These are phyloP conservation scores for Macrotrachela quadricornifera DNA, from an alignment of 1,140 invertebrate genomes.

Conservation along the genomic window DNA sequence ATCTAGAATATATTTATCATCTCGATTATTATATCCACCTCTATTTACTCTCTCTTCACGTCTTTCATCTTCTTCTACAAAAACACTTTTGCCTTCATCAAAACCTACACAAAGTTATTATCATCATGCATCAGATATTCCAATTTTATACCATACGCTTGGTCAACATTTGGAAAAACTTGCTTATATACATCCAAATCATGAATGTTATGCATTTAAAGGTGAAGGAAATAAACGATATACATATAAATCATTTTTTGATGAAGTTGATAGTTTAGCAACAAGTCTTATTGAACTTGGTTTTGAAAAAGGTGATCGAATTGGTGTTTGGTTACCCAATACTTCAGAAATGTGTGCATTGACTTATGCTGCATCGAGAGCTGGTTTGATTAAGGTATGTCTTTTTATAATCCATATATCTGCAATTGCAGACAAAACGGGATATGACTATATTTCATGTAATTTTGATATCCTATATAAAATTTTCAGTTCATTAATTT, in stretches of 20 bases:
- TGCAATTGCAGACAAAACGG: too few species aligned
- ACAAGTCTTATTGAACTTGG: conserved; percentile 54
- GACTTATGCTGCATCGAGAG: conserved; percentile 50
- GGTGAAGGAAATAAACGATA: background rate
- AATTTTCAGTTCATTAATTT: too few species aligned
- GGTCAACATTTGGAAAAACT: background rate
- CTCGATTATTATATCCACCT: too few species aligned
- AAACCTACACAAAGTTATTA: too few species aligned
- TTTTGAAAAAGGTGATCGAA: conserved; percentile 50
- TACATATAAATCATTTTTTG: background rate
- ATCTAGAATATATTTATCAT: too few species aligned
- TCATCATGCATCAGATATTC: too few species aligned
- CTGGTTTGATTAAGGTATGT: conserved; percentile 56
- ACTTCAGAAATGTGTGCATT: conserved; percentile 54
- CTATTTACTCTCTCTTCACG: too few species aligned
- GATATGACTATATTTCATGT: too few species aligned
- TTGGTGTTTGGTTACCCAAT: conserved; percentile 69
- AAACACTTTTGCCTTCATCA: too few species aligned
- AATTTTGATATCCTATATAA: too few species aligned
- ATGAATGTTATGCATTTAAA: conserved; percentile 2
- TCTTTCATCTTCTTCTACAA: too few species aligned
- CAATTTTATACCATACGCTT: background rate
- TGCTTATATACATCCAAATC: background rate
- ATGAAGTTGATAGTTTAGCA: conserved; percentile 50
- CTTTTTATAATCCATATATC: background rate